Evolutionary conservation across 2,113 vertebrate genomes (phyloP), one percentile per base, ranked within the genome.

Genomic region (Trochalopteron elliotii): DNA sequence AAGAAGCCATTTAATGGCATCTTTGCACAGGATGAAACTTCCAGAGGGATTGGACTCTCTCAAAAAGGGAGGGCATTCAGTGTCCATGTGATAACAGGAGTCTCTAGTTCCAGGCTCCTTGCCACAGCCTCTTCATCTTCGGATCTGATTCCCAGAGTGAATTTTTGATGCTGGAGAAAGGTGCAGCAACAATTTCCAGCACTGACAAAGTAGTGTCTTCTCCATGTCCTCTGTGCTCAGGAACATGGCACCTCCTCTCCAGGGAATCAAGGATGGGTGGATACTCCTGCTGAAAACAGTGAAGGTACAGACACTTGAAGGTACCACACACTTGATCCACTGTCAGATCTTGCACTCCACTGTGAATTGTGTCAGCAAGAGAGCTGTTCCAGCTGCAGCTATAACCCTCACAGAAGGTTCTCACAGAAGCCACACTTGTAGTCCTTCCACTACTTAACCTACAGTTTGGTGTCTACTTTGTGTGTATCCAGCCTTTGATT

Each of bases 91-190:
- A 28, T 10, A 52, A 75, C 10, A 19, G 12, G 5, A 24, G 7
- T 39, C 45, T 60, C 28, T 40, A 14, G 19, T 53, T 53, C 39
- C 39, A 47, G 53, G 12, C 11, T 68, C 33, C 30, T 68, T n/a
- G 39, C 45, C 39, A 67, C 0, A 0, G 9, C 11, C 28, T 39
- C 53, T 53, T 67, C 39, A 44, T 9, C 39, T 45, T 75, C 0
- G 0, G 20, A 24, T 39, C 33, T 17, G 23, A 53, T 23, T n/a
- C 28, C 19, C n/a, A 39, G 60, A 60, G 28, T n/a, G 9, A 31
- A 20, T 15, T 72, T 45, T 45, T n/a, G 13, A 9, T 53, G 28
- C 24, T 3, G 5, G 12, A 37, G 28, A 39, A 25, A 18, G 5
- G n/a, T 35, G 70, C 1, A 5, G n/a, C 24, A 82, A 52, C 17